Conservation (phyloP, 2,113 vertebrate genomes). For the Amazona vittata region DNA sequence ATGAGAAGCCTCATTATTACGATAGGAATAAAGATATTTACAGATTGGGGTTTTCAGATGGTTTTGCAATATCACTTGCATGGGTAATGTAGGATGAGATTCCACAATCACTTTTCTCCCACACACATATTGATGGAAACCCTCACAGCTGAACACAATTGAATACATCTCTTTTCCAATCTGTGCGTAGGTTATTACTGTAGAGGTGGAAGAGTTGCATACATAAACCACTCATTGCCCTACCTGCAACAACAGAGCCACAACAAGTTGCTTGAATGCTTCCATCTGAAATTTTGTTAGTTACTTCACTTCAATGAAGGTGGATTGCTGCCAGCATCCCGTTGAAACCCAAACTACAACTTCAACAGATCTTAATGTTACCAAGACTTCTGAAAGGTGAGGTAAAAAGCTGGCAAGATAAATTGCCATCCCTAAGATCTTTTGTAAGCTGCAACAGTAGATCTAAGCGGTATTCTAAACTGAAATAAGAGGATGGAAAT, state of each 20-base stretch:
- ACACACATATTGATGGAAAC: conserved; percentile 5
- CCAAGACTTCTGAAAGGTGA: background rate
- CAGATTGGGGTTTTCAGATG: background rate
- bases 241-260: background rate
- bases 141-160: conserved; percentile 5
- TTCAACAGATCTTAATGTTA: background rate
- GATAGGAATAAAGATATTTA: conserved; percentile 24
- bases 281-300: conserved; percentile 27
- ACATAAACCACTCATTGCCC: background rate
- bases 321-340: background rate
- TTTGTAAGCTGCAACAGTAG: background rate
- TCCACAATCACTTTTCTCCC: conserved; percentile 27
- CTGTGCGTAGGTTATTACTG: background rate
- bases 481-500: background rate
- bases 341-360: background rate
- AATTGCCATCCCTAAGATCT: background rate
- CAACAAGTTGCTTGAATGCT: background rate
- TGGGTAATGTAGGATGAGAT: background rate
- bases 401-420: background rate
- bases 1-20: background rate
- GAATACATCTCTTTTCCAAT: background rate
- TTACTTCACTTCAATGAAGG: background rate
- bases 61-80: background rate
- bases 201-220: background rate
- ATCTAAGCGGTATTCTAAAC: background rate